Percentiles rank a stretch among this genome's conserved stretches.
These are phyloP conservation scores for Oxygymnocypris stewartii DNA, from an alignment of 2,113 vertebrate species.

Conservation along the genomic window DNA sequence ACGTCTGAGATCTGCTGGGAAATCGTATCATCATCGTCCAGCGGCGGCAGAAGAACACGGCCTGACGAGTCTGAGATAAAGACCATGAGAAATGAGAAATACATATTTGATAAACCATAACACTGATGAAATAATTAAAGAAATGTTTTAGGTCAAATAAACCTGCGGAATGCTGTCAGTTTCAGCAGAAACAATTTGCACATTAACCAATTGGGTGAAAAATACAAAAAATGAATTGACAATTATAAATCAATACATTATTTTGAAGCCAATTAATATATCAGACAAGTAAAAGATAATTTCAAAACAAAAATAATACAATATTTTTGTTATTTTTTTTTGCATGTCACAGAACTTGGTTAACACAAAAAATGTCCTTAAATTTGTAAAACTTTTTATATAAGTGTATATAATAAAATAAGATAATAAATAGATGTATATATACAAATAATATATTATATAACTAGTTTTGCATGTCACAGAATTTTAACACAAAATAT, in stretches of 20 bases:
- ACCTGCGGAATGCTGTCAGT: background rate
- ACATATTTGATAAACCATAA: background rate
- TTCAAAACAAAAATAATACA: too few species aligned
- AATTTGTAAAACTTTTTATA: background rate
- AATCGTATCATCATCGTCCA: slow-evolving; percentile 83
- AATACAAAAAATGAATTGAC: too few species aligned
- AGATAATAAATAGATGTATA: too few species aligned
- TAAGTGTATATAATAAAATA: too few species aligned
- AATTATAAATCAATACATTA: background rate
- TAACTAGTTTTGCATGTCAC: background rate
- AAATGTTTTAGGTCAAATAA: background rate
- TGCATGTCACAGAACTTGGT: background rate
- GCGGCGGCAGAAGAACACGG: slow-evolving; percentile 77
- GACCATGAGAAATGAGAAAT: background rate
- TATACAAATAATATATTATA: too few species aligned
- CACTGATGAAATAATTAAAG: background rate
- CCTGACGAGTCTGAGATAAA: slow-evolving; percentile 83
- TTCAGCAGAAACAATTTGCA: background rate
- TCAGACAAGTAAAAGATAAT: too few species aligned
- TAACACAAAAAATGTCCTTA: background rate
- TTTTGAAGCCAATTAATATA: background rate
- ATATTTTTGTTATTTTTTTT: background rate
- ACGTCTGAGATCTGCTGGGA: slow-evolving; percentile 98
- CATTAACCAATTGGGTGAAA: too few species aligned
- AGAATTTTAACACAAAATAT: background rate